These are phyloP conservation scores for Gryllus bimaculatus DNA, from an alignment of 1,140 invertebrate genomes.

Conservation along the genomic window DNA sequence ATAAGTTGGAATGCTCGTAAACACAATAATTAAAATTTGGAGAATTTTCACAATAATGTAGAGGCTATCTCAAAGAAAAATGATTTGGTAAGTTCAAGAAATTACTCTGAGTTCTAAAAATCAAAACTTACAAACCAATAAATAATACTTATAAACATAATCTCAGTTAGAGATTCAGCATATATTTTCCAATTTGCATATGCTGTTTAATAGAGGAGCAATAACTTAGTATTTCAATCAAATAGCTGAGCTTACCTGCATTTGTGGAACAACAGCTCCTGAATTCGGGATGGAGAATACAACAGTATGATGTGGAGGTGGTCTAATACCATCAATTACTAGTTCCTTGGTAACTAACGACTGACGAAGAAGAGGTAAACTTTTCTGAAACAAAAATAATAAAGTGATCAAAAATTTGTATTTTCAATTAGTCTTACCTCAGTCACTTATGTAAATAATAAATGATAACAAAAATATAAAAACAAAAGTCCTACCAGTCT, in stretches of 20 bases:
- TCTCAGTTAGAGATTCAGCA: no score
- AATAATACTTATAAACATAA: no score
- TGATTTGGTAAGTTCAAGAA: no score
- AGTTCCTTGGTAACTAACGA: slow-evolving; percentile 84
- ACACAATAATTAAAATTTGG: no score
- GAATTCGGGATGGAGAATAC: slow-evolving; percentile 35
- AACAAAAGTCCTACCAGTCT: neutral
- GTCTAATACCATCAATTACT: slow-evolving; percentile 89
- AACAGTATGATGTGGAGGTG: slow-evolving; percentile 51
- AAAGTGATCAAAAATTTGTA: neutral
- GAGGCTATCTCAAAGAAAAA: no score
- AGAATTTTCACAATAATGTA: no score
- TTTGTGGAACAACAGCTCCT: slow-evolving; percentile 27
- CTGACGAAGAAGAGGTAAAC: slow-evolving; percentile 82
- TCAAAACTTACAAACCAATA: no score
- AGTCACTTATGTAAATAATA: neutral
- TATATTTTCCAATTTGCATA: no score
- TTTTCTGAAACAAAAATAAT: slow-evolving; percentile 63
- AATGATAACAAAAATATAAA: neutral
- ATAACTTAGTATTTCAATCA: no score
- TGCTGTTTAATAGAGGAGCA: no score
- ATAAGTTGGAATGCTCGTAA: no score
- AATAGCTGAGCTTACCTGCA: slow-evolving; percentile 29
- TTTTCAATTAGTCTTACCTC: slow-evolving; percentile 19
- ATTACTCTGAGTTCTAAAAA: no score